Percentiles rank a stretch among this genome's conserved stretches.
Evolutionary conservation across 2,113 vertebrate genomes (phyloP).

Genomic region (Cnemophilus loriae): DNA sequence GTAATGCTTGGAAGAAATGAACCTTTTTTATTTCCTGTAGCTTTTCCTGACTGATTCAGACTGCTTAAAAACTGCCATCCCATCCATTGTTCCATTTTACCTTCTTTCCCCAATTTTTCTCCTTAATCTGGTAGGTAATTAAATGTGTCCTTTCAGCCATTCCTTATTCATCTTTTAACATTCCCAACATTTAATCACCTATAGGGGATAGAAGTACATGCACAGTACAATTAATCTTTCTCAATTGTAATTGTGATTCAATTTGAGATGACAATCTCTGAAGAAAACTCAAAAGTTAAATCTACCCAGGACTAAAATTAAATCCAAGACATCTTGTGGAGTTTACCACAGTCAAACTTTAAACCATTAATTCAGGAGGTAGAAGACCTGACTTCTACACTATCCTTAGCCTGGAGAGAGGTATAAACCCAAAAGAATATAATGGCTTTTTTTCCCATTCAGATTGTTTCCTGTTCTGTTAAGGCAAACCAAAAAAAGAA

Average conservation of each 20-base stretch:
- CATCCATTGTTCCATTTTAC: not conserved
- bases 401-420: not conserved
- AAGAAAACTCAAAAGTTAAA: not conserved
- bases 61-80: not conserved
- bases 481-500: not conserved
- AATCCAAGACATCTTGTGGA: not conserved
- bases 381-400: not conserved
- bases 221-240: not conserved
- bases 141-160: not conserved
- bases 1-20: not conserved
- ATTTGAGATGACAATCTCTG: not conserved
- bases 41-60: not conserved
- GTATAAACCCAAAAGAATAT: not conserved
- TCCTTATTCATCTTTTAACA: not conserved
- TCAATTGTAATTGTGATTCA: not conserved
- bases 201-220: not conserved
- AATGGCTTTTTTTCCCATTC: not conserved
- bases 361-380: not conserved
- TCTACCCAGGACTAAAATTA: not conserved
- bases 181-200: not conserved
- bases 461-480: not conserved
- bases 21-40: not conserved
- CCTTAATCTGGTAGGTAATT: not conserved
- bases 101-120: not conserved
- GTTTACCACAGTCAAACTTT: not conserved